Evolutionary conservation across 1,140 invertebrate species (phyloP), one percentile per base, ranked within the genome.

Genomic region (Zaprionus gabonicus): DNA sequence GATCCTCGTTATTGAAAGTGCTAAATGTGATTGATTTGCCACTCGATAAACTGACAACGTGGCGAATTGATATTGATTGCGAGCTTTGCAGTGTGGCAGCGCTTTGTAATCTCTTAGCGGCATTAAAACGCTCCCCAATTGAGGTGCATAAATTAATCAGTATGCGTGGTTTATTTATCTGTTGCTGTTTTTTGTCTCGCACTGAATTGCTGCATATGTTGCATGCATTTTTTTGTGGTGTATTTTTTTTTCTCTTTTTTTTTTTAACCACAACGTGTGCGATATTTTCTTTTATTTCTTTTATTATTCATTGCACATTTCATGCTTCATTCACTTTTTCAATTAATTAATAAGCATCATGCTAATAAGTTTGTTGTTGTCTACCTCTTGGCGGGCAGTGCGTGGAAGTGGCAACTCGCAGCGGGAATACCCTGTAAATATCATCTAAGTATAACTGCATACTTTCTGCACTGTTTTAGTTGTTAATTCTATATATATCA

Each of bases 341-440:
- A 88, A 88, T 88, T 88, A 88, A 88, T 88, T 88, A 88, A 90
- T 88, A 90, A 90, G 88, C 81, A 90, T 74, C 84, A 90, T 81
- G 84, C 84, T 88, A 88, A 88, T 88, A 90, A 84, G 78, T 64
- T 80, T 86, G 53, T 41, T 71, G 57, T 23, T 65, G 44, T 31
- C 62, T 75, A 74, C 60, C 80, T 34, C 31, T 46, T 57, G 38
- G 31, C 31, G 9, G 3, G 36, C 41, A 71, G 55, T 66, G 15
- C n/a, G 3, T n/a, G 4, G 41, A 15, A 1, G 12, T n/a, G 10
- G 10, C 7, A 46, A 12, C 23, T 9, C n/a, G 6, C 2, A 9
- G 10, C 3, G 25, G 10, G 25, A 20, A 51, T 51, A 51, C 46
- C 46, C 46, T 51, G 46, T 25, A 51, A 34, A 34, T 9, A 34